phyloP scores from a whole-genome alignment of 1,140 invertebrate genomes.

The Trinorchestia longiramus region DNA sequence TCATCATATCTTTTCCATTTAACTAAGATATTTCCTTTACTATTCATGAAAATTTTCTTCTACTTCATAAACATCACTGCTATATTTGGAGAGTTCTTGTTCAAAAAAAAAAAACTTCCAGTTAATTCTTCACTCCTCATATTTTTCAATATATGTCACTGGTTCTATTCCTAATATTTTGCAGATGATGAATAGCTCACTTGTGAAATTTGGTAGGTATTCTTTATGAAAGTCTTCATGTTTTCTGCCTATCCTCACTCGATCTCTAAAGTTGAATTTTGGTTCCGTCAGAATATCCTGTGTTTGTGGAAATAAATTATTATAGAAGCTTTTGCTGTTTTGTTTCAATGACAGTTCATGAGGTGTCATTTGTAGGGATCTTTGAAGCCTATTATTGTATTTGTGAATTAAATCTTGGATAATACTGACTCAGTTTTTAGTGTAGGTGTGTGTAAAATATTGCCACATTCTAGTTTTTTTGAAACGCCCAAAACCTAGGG shows the following conservation, averaged over 20 bases:
- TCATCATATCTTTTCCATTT: not conserved
- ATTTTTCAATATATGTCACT: slow-evolving; percentile 62
- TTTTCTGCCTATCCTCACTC: no score
- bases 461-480: no score
- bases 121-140: slow-evolving; percentile 57
- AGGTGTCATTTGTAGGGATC: slow-evolving; percentile 67
- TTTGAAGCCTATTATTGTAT: slow-evolving; percentile 68
- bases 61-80: slow-evolving; percentile 46
- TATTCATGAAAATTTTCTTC: slow-evolving; percentile 56
- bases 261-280: slow-evolving; percentile 45
- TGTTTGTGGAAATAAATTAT: no score
- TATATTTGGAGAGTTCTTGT: slow-evolving; percentile 30
- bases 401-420: slow-evolving; percentile 65
- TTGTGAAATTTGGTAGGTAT: no score
- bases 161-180: slow-evolving; percentile 61
- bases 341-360: slow-evolving; percentile 60
- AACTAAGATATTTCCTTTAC: not conserved
- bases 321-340: slow-evolving; percentile 33
- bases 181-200: slow-evolving; percentile 67
- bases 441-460: no score
- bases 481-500: slow-evolving; percentile 68
- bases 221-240: no score
- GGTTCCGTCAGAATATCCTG: not conserved
- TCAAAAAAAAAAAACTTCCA: slow-evolving; percentile 57
- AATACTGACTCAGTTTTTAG: slow-evolving; percentile 66